A percentile compares a stretch with the other conserved stretches of the same genome.
Conservation (phyloP, 2,113 vertebrate genomes). For the Pygoscelis antarcticus region DNA sequence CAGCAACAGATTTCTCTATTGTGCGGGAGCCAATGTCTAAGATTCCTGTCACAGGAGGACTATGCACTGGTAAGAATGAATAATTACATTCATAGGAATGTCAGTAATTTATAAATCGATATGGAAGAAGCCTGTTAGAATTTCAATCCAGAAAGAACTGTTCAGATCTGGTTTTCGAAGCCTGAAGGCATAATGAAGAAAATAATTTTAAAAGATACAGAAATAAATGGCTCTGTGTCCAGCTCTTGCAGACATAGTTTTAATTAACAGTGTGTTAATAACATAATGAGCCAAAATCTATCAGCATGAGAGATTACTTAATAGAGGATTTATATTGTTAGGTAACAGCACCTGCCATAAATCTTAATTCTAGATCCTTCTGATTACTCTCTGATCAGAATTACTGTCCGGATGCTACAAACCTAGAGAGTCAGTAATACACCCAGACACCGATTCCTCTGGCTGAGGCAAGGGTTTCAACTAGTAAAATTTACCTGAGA, state of each 20-base stretch:
- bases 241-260: neutral
- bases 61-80: neutral
- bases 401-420: neutral
- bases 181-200: neutral
- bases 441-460: neutral
- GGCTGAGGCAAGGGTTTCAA: neutral
- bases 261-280: neutral
- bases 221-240: neutral
- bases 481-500: neutral
- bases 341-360: neutral
- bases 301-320: neutral
- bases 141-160: neutral
- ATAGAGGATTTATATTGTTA: neutral
- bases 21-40: neutral
- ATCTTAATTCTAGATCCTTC: neutral
- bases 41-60: neutral
- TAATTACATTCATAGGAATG: neutral
- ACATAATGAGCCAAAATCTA: neutral
- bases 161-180: neutral
- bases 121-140: neutral
- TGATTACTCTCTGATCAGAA: neutral
- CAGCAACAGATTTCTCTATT: neutral
- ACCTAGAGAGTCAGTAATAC: neutral
- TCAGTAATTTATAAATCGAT: neutral
- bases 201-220: neutral